phyloP scores from a whole-genome alignment of 1,140 invertebrate species.

The Lanistes nyassanus region DNA sequence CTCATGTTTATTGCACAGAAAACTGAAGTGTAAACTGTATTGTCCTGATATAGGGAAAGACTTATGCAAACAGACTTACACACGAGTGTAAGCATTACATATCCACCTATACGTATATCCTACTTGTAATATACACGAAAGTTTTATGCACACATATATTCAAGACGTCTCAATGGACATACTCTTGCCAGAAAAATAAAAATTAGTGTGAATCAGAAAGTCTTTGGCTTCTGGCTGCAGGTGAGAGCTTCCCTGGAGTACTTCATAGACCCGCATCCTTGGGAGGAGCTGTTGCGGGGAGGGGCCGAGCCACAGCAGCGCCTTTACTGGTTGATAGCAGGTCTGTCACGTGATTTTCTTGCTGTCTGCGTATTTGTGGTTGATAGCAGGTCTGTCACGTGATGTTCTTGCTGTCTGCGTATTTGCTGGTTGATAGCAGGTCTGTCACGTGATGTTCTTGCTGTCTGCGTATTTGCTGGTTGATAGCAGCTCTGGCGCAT shows the following conservation, averaged over 20 bases:
- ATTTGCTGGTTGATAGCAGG: conserved; percentile 58
- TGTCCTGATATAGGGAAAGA: no score
- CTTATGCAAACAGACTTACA: not conserved
- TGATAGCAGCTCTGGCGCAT: no score
- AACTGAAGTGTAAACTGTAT: no score
- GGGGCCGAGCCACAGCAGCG: conserved; percentile 30
- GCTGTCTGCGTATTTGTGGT: not conserved
- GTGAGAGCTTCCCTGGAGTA: conserved; percentile 44
- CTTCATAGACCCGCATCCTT: conserved; percentile 39
- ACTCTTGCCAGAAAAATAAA: not conserved
- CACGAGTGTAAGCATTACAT: no score
- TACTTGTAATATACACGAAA: no score
- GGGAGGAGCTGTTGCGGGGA: conserved; percentile 32
- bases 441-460: no score
- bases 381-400: no score
- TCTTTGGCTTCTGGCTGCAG: conserved; percentile 27
- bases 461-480: not conserved
- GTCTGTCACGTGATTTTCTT: no score
- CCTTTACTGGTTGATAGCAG: conserved; percentile 57
- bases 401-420: no score
- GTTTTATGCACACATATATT: not conserved
- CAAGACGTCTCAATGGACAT: not conserved
- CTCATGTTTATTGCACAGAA: no score
- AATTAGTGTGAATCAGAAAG: not conserved
- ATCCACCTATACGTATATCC: no score